These are phyloP conservation scores for Papilio gigon DNA, from an alignment of 2,888 invertebrate genomes.

Conservation along the genomic window DNA sequence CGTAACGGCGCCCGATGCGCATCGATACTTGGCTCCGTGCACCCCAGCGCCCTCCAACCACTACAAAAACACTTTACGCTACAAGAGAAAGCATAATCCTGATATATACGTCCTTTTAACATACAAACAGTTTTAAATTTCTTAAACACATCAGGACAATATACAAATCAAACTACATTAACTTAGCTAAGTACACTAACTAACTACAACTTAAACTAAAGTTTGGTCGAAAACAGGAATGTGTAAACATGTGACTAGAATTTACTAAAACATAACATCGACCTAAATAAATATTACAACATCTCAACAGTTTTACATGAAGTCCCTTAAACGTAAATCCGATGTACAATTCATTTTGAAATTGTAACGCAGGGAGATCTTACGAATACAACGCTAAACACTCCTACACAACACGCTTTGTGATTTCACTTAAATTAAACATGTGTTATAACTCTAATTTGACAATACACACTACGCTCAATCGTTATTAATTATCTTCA, in stretches of 20 bases:
- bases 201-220: constrained; percentile 61
- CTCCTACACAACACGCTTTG: constrained; percentile 44
- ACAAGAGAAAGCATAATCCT: constrained; percentile 39
- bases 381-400: constrained; percentile 52
- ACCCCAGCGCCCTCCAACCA: constrained; percentile 45
- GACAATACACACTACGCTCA: not conserved
- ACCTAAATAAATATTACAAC: constrained; percentile 78
- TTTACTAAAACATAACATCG: constrained; percentile 81
- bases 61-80: constrained; percentile 45
- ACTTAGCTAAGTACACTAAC: constrained; percentile 43
- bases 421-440: not conserved
- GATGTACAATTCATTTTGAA: constrained; percentile 54
- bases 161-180: constrained; percentile 35
- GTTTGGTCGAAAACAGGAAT: constrained; percentile 83
- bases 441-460: not conserved
- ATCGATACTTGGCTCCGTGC: constrained; percentile 51
- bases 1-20: constrained; percentile 62
- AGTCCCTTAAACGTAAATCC: constrained; percentile 56
- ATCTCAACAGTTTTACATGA: constrained; percentile 69
- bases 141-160: constrained; percentile 16
- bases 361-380: constrained; percentile 74
- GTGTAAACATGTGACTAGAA: constrained; percentile 82
- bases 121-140: constrained; percentile 5
- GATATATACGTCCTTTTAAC: constrained; percentile 28
- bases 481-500: not conserved